phyloP scores from a whole-genome alignment of 2,113 vertebrate species.

The Tragulus kanchil region DNA sequence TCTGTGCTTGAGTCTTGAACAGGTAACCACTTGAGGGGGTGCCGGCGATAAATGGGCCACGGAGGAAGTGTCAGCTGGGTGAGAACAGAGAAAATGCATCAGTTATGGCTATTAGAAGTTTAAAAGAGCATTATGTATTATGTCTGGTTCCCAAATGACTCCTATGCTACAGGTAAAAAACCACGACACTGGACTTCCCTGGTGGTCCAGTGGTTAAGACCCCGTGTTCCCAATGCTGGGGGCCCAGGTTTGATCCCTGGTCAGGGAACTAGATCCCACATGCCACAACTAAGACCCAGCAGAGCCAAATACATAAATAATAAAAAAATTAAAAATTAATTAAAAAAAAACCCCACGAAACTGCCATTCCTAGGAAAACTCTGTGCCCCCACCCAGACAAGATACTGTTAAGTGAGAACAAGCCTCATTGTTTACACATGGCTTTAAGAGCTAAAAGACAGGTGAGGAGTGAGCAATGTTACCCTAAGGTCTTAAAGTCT shows the following conservation, averaged over 20 bases:
- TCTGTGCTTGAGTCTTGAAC: slow-evolving; percentile 90
- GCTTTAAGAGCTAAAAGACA: slow-evolving; percentile 12
- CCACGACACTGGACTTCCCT: too few relatives aligned
- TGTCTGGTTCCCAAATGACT: slow-evolving; percentile 31
- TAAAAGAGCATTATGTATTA: neutral
- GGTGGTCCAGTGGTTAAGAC: too few relatives aligned
- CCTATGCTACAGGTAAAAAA: neutral
- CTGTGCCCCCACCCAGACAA: neutral
- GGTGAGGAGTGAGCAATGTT: neutral
- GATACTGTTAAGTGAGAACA: neutral
- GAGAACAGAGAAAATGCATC: slow-evolving; percentile 45
- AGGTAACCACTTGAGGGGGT: slow-evolving; percentile 96
- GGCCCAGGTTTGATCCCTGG: too few relatives aligned
- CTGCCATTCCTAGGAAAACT: neutral
- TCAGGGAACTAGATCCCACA: too few relatives aligned
- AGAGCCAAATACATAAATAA: too few relatives aligned
- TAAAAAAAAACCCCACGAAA: neutral
- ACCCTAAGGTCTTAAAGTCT: neutral
- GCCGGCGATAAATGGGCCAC: slow-evolving; percentile 96
- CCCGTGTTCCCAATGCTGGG: too few relatives aligned
- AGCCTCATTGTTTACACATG: neutral
- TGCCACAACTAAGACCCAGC: too few relatives aligned
- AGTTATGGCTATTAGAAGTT: slow-evolving; percentile 13
- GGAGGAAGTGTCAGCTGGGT: slow-evolving; percentile 96
- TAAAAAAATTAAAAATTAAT: neutral